phyloP scores from a whole-genome alignment of 2,888 invertebrate genomes.

The Digitonthophagus gazella region DNA sequence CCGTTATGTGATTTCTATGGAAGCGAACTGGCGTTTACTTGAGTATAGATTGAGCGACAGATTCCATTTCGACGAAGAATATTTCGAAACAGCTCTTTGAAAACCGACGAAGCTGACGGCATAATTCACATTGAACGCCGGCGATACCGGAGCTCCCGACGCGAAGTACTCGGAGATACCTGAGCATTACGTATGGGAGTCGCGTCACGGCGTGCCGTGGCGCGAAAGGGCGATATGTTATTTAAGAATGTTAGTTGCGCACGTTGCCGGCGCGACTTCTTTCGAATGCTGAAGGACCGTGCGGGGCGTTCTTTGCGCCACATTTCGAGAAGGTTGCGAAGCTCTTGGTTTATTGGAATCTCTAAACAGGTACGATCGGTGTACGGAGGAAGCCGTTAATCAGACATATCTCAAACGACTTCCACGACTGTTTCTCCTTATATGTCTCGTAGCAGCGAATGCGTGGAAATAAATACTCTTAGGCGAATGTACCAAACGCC shows the following conservation, averaged over 20 bases:
- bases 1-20: neutral
- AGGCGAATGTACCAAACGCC: too few species aligned
- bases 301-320: conserved; percentile 29
- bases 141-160: conserved; percentile 29
- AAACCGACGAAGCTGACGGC: conserved; percentile 32
- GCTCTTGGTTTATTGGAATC: neutral
- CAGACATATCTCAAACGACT: too few species aligned
- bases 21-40: neutral
- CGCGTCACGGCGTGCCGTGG: conserved; percentile 9
- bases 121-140: conserved; percentile 37
- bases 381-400: conserved; percentile 1
- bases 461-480: too few species aligned
- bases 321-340: conserved; percentile 4
- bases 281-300: conserved; percentile 39
- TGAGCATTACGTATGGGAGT: too few species aligned
- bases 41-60: neutral
- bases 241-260: conserved; percentile 34
- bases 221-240: conserved; percentile 28
- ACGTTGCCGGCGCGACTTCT: conserved; percentile 33
- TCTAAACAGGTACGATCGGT: neutral
- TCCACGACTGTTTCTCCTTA: too few species aligned
- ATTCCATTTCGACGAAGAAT: neutral
- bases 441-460: too few species aligned
- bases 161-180: conserved; percentile 36
- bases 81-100: too few species aligned